Evolutionary conservation across 1,140 invertebrate genomes (phyloP), one percentile per base, ranked within the genome.

Genomic region (Bombus fervidus): DNA sequence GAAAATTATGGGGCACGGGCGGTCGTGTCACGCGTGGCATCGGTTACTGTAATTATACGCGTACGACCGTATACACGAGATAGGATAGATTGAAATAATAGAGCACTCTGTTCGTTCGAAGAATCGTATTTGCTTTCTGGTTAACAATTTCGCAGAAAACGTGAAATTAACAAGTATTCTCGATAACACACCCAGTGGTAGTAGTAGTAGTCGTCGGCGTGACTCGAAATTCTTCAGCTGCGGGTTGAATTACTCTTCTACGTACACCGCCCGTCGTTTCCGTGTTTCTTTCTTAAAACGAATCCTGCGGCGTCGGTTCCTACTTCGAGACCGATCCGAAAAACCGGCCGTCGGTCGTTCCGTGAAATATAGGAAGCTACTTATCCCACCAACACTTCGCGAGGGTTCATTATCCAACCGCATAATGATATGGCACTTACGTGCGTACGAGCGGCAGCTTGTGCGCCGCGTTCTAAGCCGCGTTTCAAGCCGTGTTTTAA

Each of bases 381-480:
- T 90, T 90, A 90, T 87, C 73, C 86, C 64, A 79, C 77, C 81
- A 84, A 74, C 78, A 85, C 81, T 89, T 73, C 47, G 76, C 72
- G 73, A 81, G 31, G 79, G 88, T 90, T 90, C 82, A 90, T 90
- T 90, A 90, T 90, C 83, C 89, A 25, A 72, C 37, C 73, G 86
- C 83, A 90, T 90, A 90, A 90, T 87, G 89, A 90, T 90, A 90
- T 57, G 89, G 89, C 86, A 90, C 89, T 90, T 90, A 87, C 34
- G 74, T 71, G 80, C 72, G 85, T 74, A 75, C 76, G 76, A 59
- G 79, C 88, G 74, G 89, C 85, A 90, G 88, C 82, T 90, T 90
- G 89, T 72, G 87, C 76, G 77, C 34, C 74, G 57, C 59, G 66
- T 82, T 59, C 73, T 59, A 62, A 62, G 77, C 59, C n/a, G 41